Evolutionary conservation across 2,113 vertebrate genomes (phyloP).

Genomic region (Sterrhoptilus dennistouni): DNA sequence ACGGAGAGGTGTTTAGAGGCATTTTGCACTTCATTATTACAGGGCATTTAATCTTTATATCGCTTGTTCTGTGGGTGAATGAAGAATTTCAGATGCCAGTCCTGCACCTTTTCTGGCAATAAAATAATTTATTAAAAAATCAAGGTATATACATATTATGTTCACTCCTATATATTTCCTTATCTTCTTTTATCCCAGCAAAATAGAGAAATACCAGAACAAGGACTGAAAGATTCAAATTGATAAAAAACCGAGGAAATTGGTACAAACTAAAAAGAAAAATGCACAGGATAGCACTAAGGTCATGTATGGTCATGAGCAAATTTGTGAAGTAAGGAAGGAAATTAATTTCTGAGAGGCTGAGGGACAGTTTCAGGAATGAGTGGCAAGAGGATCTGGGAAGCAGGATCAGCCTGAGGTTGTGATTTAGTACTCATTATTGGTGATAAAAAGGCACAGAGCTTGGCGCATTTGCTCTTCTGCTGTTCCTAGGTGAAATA

Average conservation of each 20-base stretch:
- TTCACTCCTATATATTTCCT: not conserved
- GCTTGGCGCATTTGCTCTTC: not conserved
- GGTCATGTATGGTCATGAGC: not conserved
- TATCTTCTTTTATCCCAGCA: not conserved
- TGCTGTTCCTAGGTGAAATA: not conserved
- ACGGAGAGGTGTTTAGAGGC: not conserved
- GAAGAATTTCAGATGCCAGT: not conserved
- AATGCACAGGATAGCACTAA: not conserved
- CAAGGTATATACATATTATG: not conserved
- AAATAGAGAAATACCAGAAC: not conserved
- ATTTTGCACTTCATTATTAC: not conserved
- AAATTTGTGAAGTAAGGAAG: not conserved
- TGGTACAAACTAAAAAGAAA: not conserved
- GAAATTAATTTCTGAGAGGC: not conserved
- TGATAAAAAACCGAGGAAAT: not conserved
- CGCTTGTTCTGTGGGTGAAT: not conserved
- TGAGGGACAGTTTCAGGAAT: not conserved
- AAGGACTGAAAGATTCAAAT: not conserved
- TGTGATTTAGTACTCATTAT: not conserved
- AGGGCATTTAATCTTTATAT: not conserved
- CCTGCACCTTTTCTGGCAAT: not conserved
- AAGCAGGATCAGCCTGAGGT: not conserved
- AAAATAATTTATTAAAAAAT: not conserved
- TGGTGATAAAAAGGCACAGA: not conserved
- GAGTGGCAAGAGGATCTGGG: not conserved